Evolutionary conservation across 1,140 invertebrate genomes (phyloP).

Genomic region (Palaemon carinicauda): DNA sequence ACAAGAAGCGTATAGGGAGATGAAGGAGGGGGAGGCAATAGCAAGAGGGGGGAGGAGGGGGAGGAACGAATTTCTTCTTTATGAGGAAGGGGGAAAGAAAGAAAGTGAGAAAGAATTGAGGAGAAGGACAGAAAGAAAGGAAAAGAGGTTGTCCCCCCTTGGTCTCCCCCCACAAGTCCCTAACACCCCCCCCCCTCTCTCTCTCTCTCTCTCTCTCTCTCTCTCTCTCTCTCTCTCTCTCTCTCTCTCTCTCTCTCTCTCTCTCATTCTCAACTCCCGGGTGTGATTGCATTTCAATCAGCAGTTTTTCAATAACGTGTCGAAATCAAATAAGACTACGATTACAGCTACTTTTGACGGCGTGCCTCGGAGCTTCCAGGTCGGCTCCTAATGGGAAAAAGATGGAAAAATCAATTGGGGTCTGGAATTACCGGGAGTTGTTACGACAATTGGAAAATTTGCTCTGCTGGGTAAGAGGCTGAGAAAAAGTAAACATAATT

Average conservation of each 20-base stretch:
- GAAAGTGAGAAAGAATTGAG: not conserved
- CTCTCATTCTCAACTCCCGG: not conserved
- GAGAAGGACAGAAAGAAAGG: not conserved
- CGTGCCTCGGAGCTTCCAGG: not conserved
- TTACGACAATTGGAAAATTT: slow-evolving; percentile 47
- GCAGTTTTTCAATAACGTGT: slow-evolving; percentile 52
- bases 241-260: not conserved
- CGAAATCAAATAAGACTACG: slow-evolving; percentile 51
- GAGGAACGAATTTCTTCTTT: not conserved
- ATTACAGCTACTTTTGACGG: slow-evolving; percentile 52
- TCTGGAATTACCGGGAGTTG: slow-evolving; percentile 29
- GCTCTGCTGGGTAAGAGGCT: slow-evolving; percentile 6
- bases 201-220: not conserved
- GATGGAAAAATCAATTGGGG: slow-evolving; percentile 51
- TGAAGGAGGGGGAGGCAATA: not conserved
- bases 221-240: not conserved
- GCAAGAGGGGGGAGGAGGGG: not conserved
- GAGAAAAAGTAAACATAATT: slow-evolving; percentile 40
- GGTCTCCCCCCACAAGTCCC: not conserved
- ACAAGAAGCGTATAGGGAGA: not conserved
- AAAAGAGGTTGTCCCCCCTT: not conserved
- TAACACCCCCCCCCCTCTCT: not conserved
- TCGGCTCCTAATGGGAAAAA: slow-evolving; percentile 50
- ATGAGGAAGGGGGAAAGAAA: not conserved
- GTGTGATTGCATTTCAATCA: slow-evolving; percentile 47